Conservation (phyloP, 2,113 vertebrate species). For the Pleuronectes platessa region DNA sequence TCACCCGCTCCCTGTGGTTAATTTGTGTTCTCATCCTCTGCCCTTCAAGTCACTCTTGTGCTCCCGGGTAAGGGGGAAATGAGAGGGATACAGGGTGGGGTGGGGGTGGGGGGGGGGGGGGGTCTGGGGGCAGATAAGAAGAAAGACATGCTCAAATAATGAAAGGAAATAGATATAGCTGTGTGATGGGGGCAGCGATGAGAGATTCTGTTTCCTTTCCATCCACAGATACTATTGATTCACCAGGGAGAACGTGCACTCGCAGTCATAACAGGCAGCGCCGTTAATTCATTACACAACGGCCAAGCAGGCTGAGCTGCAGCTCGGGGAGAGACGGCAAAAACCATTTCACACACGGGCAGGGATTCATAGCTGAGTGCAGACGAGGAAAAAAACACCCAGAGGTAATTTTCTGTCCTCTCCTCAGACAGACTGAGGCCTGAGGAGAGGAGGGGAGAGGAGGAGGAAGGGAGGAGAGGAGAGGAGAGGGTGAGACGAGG, state of each 20-base stretch:
- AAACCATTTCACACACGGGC: constrained; percentile 40
- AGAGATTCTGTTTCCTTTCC: constrained; percentile 45
- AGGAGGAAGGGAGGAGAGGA: no score
- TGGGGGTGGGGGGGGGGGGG: no score
- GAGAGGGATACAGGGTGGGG: neutral
- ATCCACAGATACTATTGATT: constrained; percentile 56
- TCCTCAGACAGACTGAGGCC: constrained; percentile 35
- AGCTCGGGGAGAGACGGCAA: constrained; percentile 16
- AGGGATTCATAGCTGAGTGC: constrained; percentile 29
- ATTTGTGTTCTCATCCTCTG: constrained; percentile 64
- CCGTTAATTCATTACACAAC: constrained; percentile 47
- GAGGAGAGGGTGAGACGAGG: neutral
- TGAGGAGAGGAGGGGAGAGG: neutral
- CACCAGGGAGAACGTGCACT: constrained; percentile 25
- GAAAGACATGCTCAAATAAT: constrained; percentile 19
- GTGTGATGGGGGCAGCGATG: constrained; percentile 32
- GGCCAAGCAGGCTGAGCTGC: neutral
- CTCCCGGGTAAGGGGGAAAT: constrained; percentile 39
- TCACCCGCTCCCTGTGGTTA: constrained; percentile 49
- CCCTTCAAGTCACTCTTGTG: constrained; percentile 70
- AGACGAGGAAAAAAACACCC: constrained; percentile 24
- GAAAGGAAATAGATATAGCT: constrained; percentile 39
- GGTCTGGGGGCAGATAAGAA: constrained; percentile 6
- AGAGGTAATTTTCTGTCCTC: constrained; percentile 38
- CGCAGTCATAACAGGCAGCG: constrained; percentile 37